phyloP scores from a whole-genome alignment of 1,140 invertebrate species.

The Probaryconus sp. region DNA sequence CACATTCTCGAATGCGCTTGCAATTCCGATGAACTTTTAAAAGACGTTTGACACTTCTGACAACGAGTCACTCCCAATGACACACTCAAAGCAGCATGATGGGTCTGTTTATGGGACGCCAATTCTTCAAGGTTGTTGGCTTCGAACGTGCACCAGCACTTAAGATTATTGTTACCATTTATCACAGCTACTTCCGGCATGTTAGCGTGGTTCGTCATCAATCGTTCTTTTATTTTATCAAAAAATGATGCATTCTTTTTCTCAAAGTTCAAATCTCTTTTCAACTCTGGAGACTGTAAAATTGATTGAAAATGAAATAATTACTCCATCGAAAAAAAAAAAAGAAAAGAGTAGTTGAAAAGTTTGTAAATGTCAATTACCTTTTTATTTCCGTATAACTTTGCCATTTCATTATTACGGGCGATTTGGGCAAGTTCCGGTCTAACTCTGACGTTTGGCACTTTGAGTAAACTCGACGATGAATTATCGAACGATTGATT shows the following conservation, averaged over 20 bases:
- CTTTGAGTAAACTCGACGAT: slow-evolving; percentile 67
- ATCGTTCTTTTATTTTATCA: slow-evolving; percentile 87
- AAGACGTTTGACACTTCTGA: slow-evolving; percentile 89
- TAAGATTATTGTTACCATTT: slow-evolving; percentile 71
- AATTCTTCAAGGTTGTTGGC: slow-evolving; percentile 70
- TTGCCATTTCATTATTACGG: slow-evolving; percentile 80
- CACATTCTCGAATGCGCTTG: slow-evolving; percentile 86
- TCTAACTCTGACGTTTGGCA: slow-evolving; percentile 71
- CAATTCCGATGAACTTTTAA: slow-evolving; percentile 88
- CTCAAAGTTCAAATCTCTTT: slow-evolving; percentile 74
- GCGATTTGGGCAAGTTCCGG: slow-evolving; percentile 77
- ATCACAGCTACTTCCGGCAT: slow-evolving; percentile 76
- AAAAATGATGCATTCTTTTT: slow-evolving; percentile 89
- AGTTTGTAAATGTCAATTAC: slow-evolving; percentile 48
- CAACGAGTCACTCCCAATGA: slow-evolving; percentile 86
- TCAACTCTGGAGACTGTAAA: slow-evolving; percentile 59
- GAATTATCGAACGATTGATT: slow-evolving; percentile 36
- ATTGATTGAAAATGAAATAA: neutral
- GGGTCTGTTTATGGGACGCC: slow-evolving; percentile 71
- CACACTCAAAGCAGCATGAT: slow-evolving; percentile 74
- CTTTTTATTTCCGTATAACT: slow-evolving; percentile 75
- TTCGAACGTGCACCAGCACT: slow-evolving; percentile 77
- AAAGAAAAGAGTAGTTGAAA: neutral
- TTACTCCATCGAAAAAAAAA: neutral
- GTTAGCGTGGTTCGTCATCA: slow-evolving; percentile 77